Base-by-base conservation (phyloP, 2,888 invertebrate genomes). In the Synergus gifuensis region DNA sequence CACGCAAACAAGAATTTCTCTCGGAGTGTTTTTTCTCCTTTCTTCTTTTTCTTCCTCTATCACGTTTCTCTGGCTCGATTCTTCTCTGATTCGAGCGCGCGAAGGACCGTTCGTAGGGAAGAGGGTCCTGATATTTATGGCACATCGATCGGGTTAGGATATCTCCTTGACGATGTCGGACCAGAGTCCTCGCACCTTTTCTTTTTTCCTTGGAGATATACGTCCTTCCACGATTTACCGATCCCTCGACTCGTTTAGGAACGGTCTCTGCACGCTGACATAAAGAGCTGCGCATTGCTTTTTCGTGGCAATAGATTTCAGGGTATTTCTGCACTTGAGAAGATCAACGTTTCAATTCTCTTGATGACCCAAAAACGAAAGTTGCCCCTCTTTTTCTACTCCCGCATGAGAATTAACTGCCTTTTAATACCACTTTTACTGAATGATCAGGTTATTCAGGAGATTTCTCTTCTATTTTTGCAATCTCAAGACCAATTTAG, bases 1-100 rank as follows among this genome's bases (percentile, higher is more conserved):
- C 86, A 85, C 86, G 86, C 85, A 85, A 87, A 87, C 86, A 85
- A 86, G 84, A 79, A 82, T 81, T 79, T 82, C 82, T 76, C 28
- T 66, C 79, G 79, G 79, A 73, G 73, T 78, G 78, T 79, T 54
- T 73, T 73, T 73, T 62, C 76, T 60, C 46, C 42, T 82, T 81
- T 81, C 62, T 69, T 77, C 66, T 79, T 82, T 80, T 79, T 81
- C 81, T 62, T 79, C 76, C 62, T 44, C 76, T 79, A 66, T 81
- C 77, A 77, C 49, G 63, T 78, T 62, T 58, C 73, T 66, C 63
- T 69, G 28, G 76, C 58, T 60, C 76, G 78, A 36, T 78, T 77
- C 78, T 64, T 77, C 79, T 78, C 73, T 67, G 77, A 60, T 44
- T 22, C 76, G 54, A 67, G 78, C 73, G 78, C 78, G 78, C 78